phyloP scores from a whole-genome alignment of 2,888 invertebrate species.

The Zootermopsis nevadensis region DNA sequence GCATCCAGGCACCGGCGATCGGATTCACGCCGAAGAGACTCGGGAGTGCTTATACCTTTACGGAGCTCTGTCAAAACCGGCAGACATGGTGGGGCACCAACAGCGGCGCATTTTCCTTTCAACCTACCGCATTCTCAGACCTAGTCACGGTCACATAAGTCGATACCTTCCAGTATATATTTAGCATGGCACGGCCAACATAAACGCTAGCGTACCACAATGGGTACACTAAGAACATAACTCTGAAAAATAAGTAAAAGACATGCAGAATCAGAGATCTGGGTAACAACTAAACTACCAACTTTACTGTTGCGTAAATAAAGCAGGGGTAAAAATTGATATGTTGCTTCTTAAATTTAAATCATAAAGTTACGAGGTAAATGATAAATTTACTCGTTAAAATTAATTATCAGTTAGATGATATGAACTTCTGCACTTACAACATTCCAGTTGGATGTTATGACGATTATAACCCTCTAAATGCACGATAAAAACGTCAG shows the following conservation, averaged over 20 bases:
- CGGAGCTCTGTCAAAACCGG: too few species aligned
- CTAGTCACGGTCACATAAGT: background rate
- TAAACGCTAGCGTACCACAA: background rate
- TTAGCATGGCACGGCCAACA: background rate
- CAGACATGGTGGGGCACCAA: too few species aligned
- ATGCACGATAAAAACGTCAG: too few species aligned
- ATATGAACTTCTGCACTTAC: background rate
- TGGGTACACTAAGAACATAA: too few species aligned
- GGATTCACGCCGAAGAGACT: too few species aligned
- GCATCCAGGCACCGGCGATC: too few species aligned
- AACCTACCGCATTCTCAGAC: background rate
- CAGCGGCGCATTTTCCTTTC: background rate
- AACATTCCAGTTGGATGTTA: background rate
- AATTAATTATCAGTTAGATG: background rate
- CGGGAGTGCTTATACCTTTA: too few species aligned
- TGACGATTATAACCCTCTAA: too few species aligned
- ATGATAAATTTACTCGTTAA: background rate
- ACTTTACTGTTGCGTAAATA: background rate
- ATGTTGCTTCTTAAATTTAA: background rate
- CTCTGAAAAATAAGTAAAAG: too few species aligned
- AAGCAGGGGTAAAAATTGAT: background rate
- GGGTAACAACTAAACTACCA: background rate
- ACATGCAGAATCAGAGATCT: background rate
- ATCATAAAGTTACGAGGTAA: constrained; percentile 3
- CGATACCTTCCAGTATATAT: background rate